These are phyloP conservation scores for Premnoplex brunnescens DNA, from an alignment of 2,797 vertebrate species.

Conservation along the genomic window DNA sequence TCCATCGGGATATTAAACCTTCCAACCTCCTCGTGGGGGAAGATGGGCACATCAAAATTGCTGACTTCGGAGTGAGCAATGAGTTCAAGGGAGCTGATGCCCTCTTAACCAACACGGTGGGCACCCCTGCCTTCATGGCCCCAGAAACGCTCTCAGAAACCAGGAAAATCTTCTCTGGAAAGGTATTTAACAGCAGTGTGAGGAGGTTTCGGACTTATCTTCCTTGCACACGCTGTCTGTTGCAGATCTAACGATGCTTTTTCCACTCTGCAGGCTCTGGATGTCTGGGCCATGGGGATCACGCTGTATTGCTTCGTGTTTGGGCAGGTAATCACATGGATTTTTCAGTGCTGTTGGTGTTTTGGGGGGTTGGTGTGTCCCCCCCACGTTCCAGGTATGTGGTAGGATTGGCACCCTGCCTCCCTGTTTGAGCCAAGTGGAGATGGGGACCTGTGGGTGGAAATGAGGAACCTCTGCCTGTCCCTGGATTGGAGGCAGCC, in stretches of 20 bases:
- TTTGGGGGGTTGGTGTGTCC: neutral
- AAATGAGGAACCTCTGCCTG: neutral
- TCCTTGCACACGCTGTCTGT: neutral
- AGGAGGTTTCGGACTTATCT: neutral
- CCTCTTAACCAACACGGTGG: slow-evolving; percentile 94
- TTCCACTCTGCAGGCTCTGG: slow-evolving; percentile 83
- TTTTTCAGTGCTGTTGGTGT: neutral
- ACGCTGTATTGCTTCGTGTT: slow-evolving; percentile 95
- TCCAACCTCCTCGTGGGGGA: slow-evolving; percentile 96
- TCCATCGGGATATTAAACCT: slow-evolving; percentile 96
- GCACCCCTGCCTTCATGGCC: slow-evolving; percentile 95
- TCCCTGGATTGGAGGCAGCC: neutral
- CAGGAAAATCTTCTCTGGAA: slow-evolving; percentile 96
- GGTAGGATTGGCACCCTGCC: neutral
- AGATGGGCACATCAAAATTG: slow-evolving; percentile 94
- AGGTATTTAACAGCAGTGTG: slow-evolving; percentile 76
- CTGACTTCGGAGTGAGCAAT: slow-evolving; percentile 96
- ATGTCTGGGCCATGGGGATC: slow-evolving; percentile 99
- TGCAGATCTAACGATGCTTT: neutral
- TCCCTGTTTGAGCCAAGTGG: neutral
- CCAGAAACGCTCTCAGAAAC: slow-evolving; percentile 94
- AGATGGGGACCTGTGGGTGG: neutral
- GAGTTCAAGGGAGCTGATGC: slow-evolving; percentile 96
- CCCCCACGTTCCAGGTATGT: rapidly evolving
- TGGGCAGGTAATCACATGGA: slow-evolving; percentile 84